Percentiles rank a stretch among this genome's conserved stretches.
These are phyloP conservation scores for Triops cancriformis DNA, from an alignment of 1,140 invertebrate species.

Conservation along the genomic window DNA sequence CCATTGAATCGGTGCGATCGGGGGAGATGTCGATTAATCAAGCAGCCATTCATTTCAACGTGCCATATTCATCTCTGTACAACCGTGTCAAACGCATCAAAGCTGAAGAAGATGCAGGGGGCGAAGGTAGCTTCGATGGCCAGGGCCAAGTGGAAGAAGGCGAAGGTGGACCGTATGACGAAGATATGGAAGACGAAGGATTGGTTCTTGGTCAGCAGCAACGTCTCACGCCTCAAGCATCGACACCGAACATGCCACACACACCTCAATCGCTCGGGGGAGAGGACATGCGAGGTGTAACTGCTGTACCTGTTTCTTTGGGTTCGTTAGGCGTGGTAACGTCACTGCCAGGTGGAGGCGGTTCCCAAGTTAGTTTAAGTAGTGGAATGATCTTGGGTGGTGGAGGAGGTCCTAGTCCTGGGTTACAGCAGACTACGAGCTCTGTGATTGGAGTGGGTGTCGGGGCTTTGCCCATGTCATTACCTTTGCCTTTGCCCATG, in stretches of 20 bases:
- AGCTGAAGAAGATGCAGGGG: conserved; percentile 25
- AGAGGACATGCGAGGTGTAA: not conserved
- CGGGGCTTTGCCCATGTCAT: conserved; percentile 14
- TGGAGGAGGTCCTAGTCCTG: conserved; percentile 14
- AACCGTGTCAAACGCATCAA: conserved; percentile 61
- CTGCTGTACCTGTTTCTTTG: conserved; percentile 6
- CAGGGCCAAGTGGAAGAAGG: not conserved
- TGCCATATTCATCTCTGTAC: conserved; percentile 80
- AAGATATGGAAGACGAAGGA: not conserved
- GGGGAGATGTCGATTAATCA: conserved; percentile 89
- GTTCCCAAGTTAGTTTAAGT: not conserved
- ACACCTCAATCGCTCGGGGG: not conserved
- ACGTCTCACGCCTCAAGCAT: conserved; percentile 4
- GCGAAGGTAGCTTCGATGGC: not conserved
- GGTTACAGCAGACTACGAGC: conserved; percentile 16
- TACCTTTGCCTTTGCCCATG: conserved; percentile 26
- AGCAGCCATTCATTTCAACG: conserved; percentile 81
- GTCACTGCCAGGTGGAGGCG: not conserved
- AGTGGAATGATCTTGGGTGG: conserved; percentile 22
- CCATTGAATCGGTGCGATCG: conserved; percentile 73
- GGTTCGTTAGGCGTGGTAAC: conserved; percentile 4
- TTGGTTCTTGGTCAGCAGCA: not conserved
- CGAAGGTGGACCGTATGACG: not conserved
- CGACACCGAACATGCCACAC: not conserved
- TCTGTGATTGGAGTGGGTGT: conserved; percentile 8